Evolutionary conservation across 92 coral and sea anemone species (phyloP), one percentile per base, ranked within the genome.

Genomic region (Meandrina meandrites): DNA sequence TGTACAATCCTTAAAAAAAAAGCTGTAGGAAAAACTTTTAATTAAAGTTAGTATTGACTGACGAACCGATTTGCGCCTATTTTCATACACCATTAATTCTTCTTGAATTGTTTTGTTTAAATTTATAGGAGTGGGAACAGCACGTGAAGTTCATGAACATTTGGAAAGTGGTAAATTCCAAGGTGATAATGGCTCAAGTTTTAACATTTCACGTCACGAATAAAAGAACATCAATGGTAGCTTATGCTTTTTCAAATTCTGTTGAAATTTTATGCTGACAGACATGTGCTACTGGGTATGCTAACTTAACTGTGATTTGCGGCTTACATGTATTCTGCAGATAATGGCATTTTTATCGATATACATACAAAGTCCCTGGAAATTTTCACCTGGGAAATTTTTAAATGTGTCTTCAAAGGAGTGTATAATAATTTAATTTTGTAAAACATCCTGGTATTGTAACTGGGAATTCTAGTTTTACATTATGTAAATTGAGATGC

Each of bases 101-200:
- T 14, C 5, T 17, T 24, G 35, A 24, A 27, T 77, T 3, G 28
- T 47, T 7, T 83, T 54, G 22, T 54, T 83, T 21, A 67, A n/a
- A 81, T 76, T 28, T n/a, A 13, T 22, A 76, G 88, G 88, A 9
- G 88, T 85, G 48, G 1, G 3, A 27, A 76, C 82, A 12, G 64
- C 50, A 37, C n/a, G 6, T 19, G 82, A 85, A 8, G 47, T 85
- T 30, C 34, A 85, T 77, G 60, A 40, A 71, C 57, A 60, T 31
- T 30, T 85, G 16, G 66, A 85, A 12, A 85, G 82, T 76, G 88
- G 81, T 53, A 22, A 53, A 17, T 70, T 76, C 3, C 81, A 76
- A 85, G 88, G 80, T 76, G 60, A 76, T 76, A 62, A 62, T 50
- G 45, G 45, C 3, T 40, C 45, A 6, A 40, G 6, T 6, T 40